Percentiles rank a stretch among this genome's conserved stretches.
Evolutionary conservation across 2,888 invertebrate genomes (phyloP).

Genomic region (Drosophila multiciliata): DNA sequence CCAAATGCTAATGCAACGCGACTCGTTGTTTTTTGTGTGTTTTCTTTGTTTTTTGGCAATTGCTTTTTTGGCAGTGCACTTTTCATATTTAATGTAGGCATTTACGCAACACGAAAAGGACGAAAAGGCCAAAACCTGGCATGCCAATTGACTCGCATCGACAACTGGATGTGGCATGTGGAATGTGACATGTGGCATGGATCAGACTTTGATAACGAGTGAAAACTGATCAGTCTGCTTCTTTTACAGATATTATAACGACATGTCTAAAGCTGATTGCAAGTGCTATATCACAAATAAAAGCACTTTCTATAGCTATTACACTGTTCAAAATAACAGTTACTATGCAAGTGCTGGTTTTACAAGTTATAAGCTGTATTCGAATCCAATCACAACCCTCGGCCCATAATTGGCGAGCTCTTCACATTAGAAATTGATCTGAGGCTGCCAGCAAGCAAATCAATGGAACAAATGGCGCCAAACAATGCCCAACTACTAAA

Average conservation of each 20-base stretch:
- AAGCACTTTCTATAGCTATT: no score
- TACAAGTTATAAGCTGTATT: not conserved
- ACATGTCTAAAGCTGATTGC: not conserved
- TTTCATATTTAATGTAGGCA: constrained; percentile 62
- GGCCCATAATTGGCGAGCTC: constrained; percentile 6
- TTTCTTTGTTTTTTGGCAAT: constrained; percentile 30
- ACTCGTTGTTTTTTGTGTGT: not conserved
- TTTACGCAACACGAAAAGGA: constrained; percentile 34
- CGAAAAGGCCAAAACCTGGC: not conserved
- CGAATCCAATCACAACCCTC: not conserved
- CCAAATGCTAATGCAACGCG: constrained; percentile 1
- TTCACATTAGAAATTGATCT: constrained; percentile 16
- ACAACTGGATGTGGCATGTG: not conserved
- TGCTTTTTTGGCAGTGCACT: constrained; percentile 38
- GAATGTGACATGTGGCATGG: not conserved
- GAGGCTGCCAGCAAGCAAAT: constrained; percentile 13
- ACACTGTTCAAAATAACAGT: no score
- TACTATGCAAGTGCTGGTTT: not conserved
- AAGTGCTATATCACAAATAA: not conserved
- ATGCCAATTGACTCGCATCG: constrained; percentile 21
- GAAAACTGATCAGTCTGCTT: constrained; percentile 1
- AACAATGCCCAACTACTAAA: constrained; percentile 33
- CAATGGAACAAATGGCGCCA: constrained; percentile 32
- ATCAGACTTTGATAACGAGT: not conserved
- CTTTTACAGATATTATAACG: constrained; percentile 19